These are phyloP conservation scores for Heteronetta atricapilla DNA, from an alignment of 2,113 vertebrate species.

Conservation along the genomic window DNA sequence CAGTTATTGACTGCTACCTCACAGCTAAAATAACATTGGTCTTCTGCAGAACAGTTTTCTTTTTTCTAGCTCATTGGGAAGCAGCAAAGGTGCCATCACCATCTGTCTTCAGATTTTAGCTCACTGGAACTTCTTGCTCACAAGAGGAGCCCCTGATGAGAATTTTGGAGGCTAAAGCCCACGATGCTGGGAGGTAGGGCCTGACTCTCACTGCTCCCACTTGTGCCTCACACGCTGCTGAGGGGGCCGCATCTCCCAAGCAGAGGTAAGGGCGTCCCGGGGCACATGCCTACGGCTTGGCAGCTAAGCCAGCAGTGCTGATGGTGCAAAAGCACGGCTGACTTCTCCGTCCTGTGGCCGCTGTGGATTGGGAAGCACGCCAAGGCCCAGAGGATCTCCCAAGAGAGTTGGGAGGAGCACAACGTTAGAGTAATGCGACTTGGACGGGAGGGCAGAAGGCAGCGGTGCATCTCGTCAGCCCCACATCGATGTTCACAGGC, in stretches of 20 bases:
- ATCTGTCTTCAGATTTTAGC: background rate
- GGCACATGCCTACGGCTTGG: accelerated
- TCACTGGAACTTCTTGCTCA: background rate
- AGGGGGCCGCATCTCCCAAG: accelerated
- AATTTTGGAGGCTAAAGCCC: background rate
- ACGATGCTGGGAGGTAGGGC: background rate
- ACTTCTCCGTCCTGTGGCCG: too few relatives aligned
- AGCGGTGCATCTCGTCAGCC: accelerated
- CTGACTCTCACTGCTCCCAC: accelerated
- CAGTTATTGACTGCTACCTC: background rate
- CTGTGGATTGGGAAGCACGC: background rate
- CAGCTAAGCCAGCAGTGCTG: accelerated
- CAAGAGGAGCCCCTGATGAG: background rate
- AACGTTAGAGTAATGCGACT: accelerated
- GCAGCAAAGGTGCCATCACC: background rate
- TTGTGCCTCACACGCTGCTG: accelerated
- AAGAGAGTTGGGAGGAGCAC: background rate
- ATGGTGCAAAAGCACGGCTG: background rate
- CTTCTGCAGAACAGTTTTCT: background rate
- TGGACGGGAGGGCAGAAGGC: accelerated
- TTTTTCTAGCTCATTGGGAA: background rate
- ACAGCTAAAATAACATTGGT: background rate
- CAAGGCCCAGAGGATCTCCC: background rate
- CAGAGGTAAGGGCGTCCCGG: background rate
- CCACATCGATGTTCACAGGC: background rate